phyloP scores from a whole-genome alignment of 2,113 vertebrate species.

The Tinamus guttatus region DNA sequence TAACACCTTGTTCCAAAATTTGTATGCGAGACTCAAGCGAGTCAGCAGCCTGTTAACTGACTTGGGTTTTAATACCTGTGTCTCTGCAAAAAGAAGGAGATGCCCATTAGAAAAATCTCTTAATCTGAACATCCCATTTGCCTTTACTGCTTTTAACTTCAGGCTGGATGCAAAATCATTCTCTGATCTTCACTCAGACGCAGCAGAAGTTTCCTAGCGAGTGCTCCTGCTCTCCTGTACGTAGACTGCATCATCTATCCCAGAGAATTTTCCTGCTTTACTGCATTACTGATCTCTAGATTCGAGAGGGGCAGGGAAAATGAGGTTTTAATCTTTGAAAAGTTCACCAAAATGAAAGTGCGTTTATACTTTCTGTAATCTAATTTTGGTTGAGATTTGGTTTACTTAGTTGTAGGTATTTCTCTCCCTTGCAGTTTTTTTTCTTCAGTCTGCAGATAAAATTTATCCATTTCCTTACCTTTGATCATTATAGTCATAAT shows the following conservation, averaged over 20 bases:
- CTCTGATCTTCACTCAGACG: neutral
- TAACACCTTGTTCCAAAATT: neutral
- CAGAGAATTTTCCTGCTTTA: neutral
- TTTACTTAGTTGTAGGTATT: neutral
- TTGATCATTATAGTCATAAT: neutral
- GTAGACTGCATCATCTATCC: neutral
- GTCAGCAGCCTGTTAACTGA: neutral
- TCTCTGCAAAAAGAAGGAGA: neutral
- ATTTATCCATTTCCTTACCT: neutral
- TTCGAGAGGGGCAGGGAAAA: neutral
- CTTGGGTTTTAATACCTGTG: neutral
- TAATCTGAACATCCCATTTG: neutral
- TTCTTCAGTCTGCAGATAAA: neutral
- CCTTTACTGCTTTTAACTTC: neutral
- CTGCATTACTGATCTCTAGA: neutral
- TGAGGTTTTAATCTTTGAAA: neutral
- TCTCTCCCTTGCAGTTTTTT: neutral
- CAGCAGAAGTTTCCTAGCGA: neutral
- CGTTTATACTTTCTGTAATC: neutral
- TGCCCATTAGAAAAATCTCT: neutral
- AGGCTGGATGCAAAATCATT: neutral
- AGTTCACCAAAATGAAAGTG: neutral
- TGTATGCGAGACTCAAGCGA: neutral
- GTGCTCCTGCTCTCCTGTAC: accelerated
- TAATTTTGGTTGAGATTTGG: neutral